Evolutionary conservation across 2,888 invertebrate species (phyloP).

Genomic region (Tipula lateralis): DNA sequence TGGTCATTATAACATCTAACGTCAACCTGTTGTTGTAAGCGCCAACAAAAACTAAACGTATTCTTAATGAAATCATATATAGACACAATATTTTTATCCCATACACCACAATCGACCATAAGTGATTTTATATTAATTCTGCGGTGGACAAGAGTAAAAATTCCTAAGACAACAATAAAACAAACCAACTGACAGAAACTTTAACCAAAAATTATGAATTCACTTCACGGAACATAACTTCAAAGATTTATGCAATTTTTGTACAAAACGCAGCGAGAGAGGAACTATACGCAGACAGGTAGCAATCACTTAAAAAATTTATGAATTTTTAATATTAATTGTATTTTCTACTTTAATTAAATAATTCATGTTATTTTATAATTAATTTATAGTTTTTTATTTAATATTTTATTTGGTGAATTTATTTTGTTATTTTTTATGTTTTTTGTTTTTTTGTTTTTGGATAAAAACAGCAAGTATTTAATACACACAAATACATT

Average conservation of each 20-base stretch:
- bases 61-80: not conserved
- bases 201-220: not conserved
- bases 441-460: not conserved
- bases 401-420: not conserved
- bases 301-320: not conserved
- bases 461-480: not conserved
- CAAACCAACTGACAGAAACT: not conserved
- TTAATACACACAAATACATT: not conserved
- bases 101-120: not conserved
- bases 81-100: not conserved
- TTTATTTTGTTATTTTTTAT: not conserved
- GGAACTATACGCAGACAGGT: not conserved
- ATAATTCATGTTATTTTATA: not conserved
- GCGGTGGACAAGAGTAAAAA: not conserved
- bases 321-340: not conserved
- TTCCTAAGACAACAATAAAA: constrained; percentile 3
- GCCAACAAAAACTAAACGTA: not conserved
- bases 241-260: not conserved
- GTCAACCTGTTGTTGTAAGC: no score
- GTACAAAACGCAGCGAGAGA: not conserved
- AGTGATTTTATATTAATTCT: not conserved
- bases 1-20: not conserved
- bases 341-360: not conserved
- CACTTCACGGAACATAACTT: not conserved
- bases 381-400: not conserved